Evolutionary conservation across 35 echinoderm and acorn worm genomes (phyloP).

Genomic region (Acanthaster planci): DNA sequence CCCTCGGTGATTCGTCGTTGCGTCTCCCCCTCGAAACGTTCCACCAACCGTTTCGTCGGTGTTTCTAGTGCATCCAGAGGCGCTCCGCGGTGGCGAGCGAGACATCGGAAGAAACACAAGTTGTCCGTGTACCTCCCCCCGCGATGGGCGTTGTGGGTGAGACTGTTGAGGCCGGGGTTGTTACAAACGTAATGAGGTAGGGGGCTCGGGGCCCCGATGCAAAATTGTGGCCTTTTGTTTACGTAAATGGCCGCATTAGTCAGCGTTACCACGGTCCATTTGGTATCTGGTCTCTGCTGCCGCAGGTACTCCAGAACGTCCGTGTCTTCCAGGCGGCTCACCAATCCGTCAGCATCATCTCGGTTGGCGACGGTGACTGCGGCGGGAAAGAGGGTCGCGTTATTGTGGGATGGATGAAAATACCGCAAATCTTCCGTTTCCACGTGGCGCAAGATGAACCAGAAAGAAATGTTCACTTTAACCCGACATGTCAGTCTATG

Average conservation of each 20-base stretch:
- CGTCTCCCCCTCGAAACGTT: no score
- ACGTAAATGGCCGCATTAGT: neutral
- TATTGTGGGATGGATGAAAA: slow-evolving; percentile 37
- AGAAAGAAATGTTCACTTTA: slow-evolving; percentile 49
- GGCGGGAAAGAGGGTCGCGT: neutral
- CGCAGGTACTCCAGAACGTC: no score
- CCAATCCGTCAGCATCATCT: no score
- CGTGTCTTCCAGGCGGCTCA: no score
- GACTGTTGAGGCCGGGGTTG: neutral
- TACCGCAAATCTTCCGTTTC: no score
- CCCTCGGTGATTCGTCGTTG: no score
- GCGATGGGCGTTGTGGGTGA: neutral
- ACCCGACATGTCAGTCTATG: slow-evolving; percentile 10
- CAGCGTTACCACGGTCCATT: neutral
- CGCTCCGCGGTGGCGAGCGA: neutral
- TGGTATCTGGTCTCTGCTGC: slow-evolving; percentile 3
- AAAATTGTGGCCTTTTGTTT: neutral
- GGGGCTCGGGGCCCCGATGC: neutral
- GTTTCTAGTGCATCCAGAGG: neutral
- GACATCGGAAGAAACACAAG: slow-evolving; percentile 5
- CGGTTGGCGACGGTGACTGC: no score
- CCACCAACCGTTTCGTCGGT: neutral
- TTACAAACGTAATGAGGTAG: neutral
- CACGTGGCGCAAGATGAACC: no score
- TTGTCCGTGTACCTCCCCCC: slow-evolving; percentile 1